Evolutionary conservation across 2,113 vertebrate species (phyloP), one percentile per base, ranked within the genome.

Genomic region (Solenodon paradoxus): DNA sequence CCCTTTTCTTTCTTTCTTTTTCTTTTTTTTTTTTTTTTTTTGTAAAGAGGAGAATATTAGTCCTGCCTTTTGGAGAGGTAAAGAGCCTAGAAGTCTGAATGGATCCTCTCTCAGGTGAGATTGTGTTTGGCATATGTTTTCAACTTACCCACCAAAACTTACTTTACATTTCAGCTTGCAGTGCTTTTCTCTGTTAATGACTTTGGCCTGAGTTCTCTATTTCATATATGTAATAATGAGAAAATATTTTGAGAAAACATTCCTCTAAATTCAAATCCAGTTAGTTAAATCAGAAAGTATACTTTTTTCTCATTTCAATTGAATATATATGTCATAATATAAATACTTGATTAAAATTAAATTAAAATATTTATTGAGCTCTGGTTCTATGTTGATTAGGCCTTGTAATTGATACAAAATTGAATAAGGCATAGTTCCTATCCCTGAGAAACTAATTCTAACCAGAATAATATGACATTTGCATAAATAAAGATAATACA

Each of bases 31-130:
- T 51, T 47, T n/a, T 42, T 80, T 28, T 61, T 92, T 83, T 96
- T 84, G 86, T 11, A 94, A 97, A 78, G 86, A 96, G 92, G 84
- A 92, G 9, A 89, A 89, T 55, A 95, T 84, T 64, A 59, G 35
- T 16, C 71, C 28, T 82, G 32, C 38, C n/a, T 96, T 89, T 80
- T 86, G 89, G 91, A 89, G 74, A 84, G 38, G 40, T 40, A 93
- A 93, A 89, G 86, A 94, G 32, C 45, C 77, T 47, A 55, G 4
- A 88, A 92, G 35, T 71, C 35, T n/a, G 59, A 92, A 72, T 40
- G 64, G 96, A 80, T 94, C 93, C 20, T 69, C 42, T 94, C 42
- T 89, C 82, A 68, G 96, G 94, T 97, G 40, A 97, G 95, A 86
- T 26, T 75, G 24, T 78, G 30, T 88, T 84, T 57, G 40, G 5